Conservation (phyloP, 2,888 invertebrate species). For the Priapulus caudatus region DNA sequence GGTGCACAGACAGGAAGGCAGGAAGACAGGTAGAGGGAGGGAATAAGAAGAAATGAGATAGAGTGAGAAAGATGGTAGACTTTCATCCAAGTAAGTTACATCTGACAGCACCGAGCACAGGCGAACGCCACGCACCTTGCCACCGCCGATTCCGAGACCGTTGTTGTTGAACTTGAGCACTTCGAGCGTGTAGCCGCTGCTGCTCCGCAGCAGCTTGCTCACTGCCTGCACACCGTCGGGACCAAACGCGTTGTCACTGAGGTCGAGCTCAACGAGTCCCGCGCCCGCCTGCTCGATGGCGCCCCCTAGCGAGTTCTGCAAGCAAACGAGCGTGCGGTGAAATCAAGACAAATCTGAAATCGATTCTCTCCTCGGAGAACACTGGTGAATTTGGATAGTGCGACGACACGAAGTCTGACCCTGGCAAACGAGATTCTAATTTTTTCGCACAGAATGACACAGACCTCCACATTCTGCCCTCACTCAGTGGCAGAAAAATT, state of each 20-base stretch:
- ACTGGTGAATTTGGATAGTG: no score
- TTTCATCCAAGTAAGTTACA: no score
- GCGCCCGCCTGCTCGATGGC: conserved; percentile 70
- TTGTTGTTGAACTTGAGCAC: conserved; percentile 82
- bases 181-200: conserved; percentile 68
- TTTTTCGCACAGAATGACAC: no score
- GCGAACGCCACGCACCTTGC: conserved; percentile 47
- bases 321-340: conserved; percentile 20
- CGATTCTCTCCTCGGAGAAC: neutral
- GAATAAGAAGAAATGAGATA: no score
- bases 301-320: conserved; percentile 55
- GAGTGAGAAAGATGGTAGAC: no score
- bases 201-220: conserved; percentile 64
- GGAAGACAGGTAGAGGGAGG: no score
- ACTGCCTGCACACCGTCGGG: conserved; percentile 84
- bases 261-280: conserved; percentile 65
- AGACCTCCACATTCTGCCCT: no score
- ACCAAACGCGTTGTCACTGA: conserved; percentile 95
- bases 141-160: conserved; percentile 82
- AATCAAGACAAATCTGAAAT: neutral
- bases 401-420: no score
- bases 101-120: no score
- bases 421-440: no score
- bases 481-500: conserved; percentile 6
- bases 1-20: no score